Evolutionary conservation across 2,113 vertebrate species (phyloP).

Genomic region (Tilapia sparmanii): DNA sequence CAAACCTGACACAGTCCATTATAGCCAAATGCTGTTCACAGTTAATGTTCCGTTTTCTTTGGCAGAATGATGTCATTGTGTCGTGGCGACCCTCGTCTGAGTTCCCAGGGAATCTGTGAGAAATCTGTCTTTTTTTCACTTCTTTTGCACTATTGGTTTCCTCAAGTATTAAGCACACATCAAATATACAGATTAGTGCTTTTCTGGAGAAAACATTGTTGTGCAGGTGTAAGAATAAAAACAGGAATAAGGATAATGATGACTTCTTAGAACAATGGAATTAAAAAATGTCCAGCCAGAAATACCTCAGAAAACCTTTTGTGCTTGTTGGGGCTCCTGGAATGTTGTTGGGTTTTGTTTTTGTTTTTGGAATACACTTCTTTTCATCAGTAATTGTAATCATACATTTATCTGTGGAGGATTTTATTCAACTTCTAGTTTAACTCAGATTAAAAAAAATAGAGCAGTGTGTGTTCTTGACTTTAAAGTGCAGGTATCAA

Average conservation of each 20-base stretch:
- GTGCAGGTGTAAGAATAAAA: not conserved
- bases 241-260: not conserved
- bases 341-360: not conserved
- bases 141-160: not conserved
- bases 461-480: not conserved
- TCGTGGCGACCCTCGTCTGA: slow-evolving; percentile 90
- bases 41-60: not conserved
- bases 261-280: not conserved
- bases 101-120: slow-evolving; percentile 89
- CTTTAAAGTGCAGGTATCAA: not conserved
- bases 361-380: not conserved
- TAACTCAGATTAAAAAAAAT: not conserved
- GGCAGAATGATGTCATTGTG: slow-evolving; percentile 80
- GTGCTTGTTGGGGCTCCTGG: not conserved
- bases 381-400: not conserved
- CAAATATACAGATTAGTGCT: not conserved
- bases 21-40: not conserved
- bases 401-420: not conserved
- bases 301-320: not conserved
- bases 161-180: fast-evolving
- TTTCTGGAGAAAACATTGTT: not conserved
- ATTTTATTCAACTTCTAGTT: not conserved
- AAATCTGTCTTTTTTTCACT: not conserved
- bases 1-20: not conserved
- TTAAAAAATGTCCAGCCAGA: not conserved